Evolutionary conservation across 2,888 invertebrate species (phyloP), one percentile per base, ranked within the genome.

Genomic region (Phoenoteleia sp.): DNA sequence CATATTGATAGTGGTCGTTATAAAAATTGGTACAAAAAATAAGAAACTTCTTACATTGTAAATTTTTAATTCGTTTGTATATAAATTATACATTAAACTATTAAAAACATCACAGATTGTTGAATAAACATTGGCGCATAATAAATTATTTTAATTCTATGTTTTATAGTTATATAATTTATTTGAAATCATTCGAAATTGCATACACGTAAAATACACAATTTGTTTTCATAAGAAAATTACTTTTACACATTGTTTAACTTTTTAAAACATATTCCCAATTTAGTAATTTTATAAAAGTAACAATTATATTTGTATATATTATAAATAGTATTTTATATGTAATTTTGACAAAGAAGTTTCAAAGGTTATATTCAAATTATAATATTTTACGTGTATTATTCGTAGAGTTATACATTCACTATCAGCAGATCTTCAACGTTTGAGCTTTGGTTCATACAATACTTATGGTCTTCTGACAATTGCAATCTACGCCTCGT

Each of bases 371-470:
- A 54, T 11, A 56, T 33, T 45, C 54, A 36, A 60, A 60, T 72
- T 62, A 45, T 62, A 42, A 39, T 74, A 74, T 74, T 74, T 74
- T 54, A 75, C 75, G 66, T 58, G 76, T 47, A 76, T 66, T 19
- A 76, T 42, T 52, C 11, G 2, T 2, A 36, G 21, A 42, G 6
- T 47, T 52, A 75, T 75, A 64, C 42, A 64, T 64, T 49, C 64
- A 15, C 42, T 52, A 62, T 39, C 33, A n/a, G 42, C 75, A 54
- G 49, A 64, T 54, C 29, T 39, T 54, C 19, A n/a, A 39, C 21
- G 27, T 42, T 82, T 82, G 76, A 82, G 76, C 81, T 82, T 82
- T 82, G 81, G 81, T 71, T 71, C 75, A 52, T 62, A 45, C 75
- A 81, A 82, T 82, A 82, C 81, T 82, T 64, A 15, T 23, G 29